Conservation (phyloP, 2,113 vertebrate genomes). For the Neotoma lepida region DNA sequence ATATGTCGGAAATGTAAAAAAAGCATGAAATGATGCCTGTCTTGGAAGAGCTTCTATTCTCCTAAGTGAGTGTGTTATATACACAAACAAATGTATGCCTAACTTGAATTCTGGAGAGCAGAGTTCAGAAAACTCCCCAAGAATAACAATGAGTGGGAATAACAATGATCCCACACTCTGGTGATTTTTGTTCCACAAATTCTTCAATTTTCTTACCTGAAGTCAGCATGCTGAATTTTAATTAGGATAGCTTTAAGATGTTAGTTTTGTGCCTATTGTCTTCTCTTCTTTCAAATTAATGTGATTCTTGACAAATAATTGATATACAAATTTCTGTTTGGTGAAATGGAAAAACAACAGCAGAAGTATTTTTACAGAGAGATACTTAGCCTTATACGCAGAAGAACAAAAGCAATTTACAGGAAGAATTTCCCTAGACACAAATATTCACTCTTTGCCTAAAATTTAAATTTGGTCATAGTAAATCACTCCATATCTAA, state of each 20-base stretch:
- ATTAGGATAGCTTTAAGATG: conserved; percentile 33
- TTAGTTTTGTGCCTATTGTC: not conserved
- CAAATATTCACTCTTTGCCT: not conserved
- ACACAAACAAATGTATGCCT: not conserved
- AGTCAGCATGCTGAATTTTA: not conserved
- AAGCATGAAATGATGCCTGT: not conserved
- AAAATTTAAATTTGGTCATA: not conserved
- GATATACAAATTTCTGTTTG: not conserved
- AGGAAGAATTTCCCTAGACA: not conserved
- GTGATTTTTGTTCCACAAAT: not conserved
- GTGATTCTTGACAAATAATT: not conserved
- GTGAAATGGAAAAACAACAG: not conserved
- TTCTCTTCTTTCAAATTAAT: conserved; percentile 17
- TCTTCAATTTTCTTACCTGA: conserved; percentile 2
- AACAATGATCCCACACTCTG: not conserved
- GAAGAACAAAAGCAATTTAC: not conserved
- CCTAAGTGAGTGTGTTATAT: not conserved
- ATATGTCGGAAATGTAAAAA: not conserved
- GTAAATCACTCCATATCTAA: not conserved
- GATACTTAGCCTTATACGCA: not conserved
- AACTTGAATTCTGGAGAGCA: not conserved
- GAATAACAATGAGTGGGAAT: not conserved
- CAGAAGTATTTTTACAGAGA: not conserved
- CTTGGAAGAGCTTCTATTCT: not conserved
- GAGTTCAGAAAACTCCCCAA: not conserved